A percentile compares a stretch with the other conserved stretches of the same genome.
These are phyloP conservation scores for Nomada ferruginata DNA, from an alignment of 2,888 invertebrate species.

Conservation along the genomic window DNA sequence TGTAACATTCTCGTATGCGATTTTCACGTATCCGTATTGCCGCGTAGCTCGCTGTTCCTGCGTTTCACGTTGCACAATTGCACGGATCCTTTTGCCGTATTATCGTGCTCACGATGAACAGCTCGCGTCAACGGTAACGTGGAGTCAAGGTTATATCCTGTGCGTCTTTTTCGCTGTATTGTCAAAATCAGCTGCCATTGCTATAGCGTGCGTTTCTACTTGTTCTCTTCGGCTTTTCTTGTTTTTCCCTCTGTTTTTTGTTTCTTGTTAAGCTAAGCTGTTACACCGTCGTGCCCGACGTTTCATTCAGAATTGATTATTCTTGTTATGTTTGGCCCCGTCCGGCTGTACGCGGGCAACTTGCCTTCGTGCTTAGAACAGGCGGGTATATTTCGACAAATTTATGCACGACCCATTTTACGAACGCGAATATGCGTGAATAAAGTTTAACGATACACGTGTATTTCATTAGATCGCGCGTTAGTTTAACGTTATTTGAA, in stretches of 20 bases:
- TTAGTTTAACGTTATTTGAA: too few species aligned
- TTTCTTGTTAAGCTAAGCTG: background rate
- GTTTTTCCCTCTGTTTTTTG: slow-evolving; percentile 37
- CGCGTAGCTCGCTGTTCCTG: too few species aligned
- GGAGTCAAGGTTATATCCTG: slow-evolving; percentile 72
- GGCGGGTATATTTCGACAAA: slow-evolving; percentile 18
- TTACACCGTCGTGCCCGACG: background rate
- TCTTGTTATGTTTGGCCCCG: slow-evolving; percentile 10
- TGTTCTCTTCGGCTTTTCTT: slow-evolving; percentile 32
- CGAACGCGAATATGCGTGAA: slow-evolving; percentile 2
- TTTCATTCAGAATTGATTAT: slow-evolving; percentile 46
- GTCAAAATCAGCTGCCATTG: slow-evolving; percentile 84
- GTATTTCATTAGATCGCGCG: too few species aligned
- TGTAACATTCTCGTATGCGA: slow-evolving; percentile 33
- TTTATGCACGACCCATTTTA: slow-evolving; percentile 23
- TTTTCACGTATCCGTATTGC: slow-evolving; percentile 3
- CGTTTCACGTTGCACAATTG: background rate
- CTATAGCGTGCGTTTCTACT: slow-evolving; percentile 59
- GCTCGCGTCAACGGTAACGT: slow-evolving; percentile 26
- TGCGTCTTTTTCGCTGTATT: slow-evolving; percentile 70
- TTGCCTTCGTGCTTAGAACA: slow-evolving; percentile 4
- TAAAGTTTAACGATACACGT: background rate
- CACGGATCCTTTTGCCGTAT: background rate
- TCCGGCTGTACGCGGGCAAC: slow-evolving; percentile 10
- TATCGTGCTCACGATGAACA: slow-evolving; percentile 17